Evolutionary conservation across 2,113 vertebrate genomes (phyloP).

Genomic region (Neolamprologus modestus): DNA sequence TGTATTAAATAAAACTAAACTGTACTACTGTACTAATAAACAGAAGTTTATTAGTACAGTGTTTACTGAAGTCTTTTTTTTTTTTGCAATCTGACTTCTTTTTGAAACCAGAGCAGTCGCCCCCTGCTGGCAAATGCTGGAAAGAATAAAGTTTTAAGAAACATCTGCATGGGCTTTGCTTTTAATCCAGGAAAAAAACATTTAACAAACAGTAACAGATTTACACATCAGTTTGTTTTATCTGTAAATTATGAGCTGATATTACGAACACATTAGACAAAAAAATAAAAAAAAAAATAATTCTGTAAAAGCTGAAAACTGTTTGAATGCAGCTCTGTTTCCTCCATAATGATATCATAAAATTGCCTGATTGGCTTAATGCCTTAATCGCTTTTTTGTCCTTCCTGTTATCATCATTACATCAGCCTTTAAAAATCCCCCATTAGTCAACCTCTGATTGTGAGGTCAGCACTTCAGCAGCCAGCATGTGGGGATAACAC

Average conservation of each 20-base stretch:
- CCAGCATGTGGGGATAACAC: neutral
- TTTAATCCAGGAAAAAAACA: neutral
- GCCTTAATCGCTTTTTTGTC: neutral
- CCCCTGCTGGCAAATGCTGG: neutral
- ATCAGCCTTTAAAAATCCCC: neutral
- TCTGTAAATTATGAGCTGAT: neutral
- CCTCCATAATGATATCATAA: neutral
- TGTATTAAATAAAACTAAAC: neutral
- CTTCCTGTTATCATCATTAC: neutral
- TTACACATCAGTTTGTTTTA: neutral
- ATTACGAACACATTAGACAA: neutral
- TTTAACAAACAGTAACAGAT: neutral
- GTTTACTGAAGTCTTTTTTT: neutral
- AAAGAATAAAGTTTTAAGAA: neutral
- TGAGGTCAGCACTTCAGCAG: neutral
- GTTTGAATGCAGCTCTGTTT: neutral
- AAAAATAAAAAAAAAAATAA: neutral
- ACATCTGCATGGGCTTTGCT: neutral
- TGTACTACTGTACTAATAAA: too few species aligned
- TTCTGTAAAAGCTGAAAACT: neutral
- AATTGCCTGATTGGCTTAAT: neutral
- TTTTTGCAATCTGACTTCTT: neutral
- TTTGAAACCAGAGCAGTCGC: neutral
- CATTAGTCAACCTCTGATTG: neutral
- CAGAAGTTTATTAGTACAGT: neutral